phyloP scores from a whole-genome alignment of 2,113 vertebrate genomes.

The Mormyrus lacerda region DNA sequence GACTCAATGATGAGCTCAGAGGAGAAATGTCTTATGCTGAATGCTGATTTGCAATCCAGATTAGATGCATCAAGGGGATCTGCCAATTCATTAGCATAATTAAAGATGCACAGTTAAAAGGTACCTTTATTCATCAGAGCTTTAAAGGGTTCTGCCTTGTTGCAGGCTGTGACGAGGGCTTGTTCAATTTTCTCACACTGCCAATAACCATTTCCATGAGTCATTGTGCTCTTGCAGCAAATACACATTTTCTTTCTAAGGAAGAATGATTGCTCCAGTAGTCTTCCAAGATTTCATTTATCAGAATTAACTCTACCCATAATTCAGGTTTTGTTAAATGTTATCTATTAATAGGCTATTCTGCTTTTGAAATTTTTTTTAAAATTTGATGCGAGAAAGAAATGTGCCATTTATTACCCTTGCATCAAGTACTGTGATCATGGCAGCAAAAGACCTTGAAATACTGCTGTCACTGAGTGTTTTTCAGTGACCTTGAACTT shows the following conservation, averaged over 20 bases:
- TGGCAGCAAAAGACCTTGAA: background rate
- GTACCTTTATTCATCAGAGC: conserved; percentile 20
- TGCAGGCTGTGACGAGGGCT: conserved; percentile 10
- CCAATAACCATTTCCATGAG: background rate
- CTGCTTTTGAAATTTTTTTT: background rate
- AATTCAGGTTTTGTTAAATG: conserved; percentile 4
- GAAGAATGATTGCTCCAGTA: conserved; percentile 8
- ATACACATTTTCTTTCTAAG: conserved; percentile 6
- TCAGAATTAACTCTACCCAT: background rate
- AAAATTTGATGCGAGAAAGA: background rate
- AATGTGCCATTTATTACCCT: conserved; percentile 1
- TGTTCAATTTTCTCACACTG: conserved; percentile 5
- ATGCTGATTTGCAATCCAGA: conserved; percentile 20
- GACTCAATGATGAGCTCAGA: conserved; percentile 23
- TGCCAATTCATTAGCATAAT: conserved; percentile 25
- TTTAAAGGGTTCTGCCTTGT: conserved; percentile 11
- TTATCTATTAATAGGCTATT: conserved; percentile 8
- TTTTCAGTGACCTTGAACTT: background rate
- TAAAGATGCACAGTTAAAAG: conserved; percentile 28
- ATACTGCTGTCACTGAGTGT: background rate
- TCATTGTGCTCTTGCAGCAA: conserved; percentile 1
- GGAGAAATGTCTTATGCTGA: conserved; percentile 26
- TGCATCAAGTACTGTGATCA: background rate
- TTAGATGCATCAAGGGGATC: conserved; percentile 23
- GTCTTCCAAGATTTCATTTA: conserved; percentile 10